phyloP scores from a whole-genome alignment of 1,140 invertebrate species.

The Nasonia longicornis region DNA sequence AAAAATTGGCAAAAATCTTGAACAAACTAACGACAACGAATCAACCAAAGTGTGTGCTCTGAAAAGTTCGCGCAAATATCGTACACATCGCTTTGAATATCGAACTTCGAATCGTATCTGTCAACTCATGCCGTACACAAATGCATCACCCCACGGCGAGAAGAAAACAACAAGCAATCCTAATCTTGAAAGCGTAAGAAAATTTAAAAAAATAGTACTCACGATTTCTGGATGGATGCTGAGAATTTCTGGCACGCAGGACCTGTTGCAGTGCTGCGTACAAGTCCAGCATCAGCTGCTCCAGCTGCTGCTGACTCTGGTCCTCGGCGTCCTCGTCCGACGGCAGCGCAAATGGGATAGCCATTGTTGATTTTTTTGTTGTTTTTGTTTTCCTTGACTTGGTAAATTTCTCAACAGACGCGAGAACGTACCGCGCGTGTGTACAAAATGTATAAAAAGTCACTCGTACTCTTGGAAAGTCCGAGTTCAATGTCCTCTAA shows the following conservation, averaged over 20 bases:
- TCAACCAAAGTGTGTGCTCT: too few species aligned
- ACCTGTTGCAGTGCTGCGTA: constrained; percentile 65
- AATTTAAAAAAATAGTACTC: constrained; percentile 54
- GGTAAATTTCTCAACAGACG: neutral
- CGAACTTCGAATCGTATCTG: neutral
- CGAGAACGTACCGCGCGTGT: neutral
- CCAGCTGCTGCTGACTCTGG: constrained; percentile 62
- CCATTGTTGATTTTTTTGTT: constrained; percentile 53
- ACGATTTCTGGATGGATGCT: constrained; percentile 66
- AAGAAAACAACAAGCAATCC: neutral
- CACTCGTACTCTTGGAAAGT: constrained; percentile 14
- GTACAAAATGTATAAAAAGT: constrained; percentile 18
- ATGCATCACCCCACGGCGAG: neutral
- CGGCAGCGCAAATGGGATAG: constrained; percentile 62
- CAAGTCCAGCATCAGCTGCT: constrained; percentile 64
- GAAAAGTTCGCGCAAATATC: too few species aligned
- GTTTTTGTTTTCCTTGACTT: constrained; percentile 6
- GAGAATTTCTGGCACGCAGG: constrained; percentile 60
- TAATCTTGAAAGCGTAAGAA: neutral
- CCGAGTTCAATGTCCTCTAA: constrained; percentile 20
- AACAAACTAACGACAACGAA: too few species aligned
- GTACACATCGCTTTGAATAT: too few species aligned
- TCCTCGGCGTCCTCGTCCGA: constrained; percentile 61
- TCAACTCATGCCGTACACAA: neutral
- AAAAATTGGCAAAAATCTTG: too few species aligned